A percentile compares a stretch with the other conserved stretches of the same genome.
Evolutionary conservation across 2,888 invertebrate genomes (phyloP).

Genomic region (Hartigia nigra): DNA sequence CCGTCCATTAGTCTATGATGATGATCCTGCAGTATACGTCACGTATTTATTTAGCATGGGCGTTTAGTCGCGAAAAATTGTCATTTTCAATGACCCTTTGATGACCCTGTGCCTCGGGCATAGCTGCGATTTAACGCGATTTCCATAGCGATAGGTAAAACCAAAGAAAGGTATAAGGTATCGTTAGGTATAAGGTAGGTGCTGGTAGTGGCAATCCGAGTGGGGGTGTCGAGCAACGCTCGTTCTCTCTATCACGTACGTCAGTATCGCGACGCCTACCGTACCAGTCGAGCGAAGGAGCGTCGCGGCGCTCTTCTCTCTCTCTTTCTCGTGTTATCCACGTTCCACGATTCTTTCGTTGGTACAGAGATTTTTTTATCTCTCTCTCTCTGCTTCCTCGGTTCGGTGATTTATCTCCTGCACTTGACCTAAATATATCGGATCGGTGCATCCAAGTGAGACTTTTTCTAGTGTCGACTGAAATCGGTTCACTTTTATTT

Average conservation of each 20-base stretch:
- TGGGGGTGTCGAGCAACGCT: neutral
- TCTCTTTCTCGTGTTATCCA: constrained; percentile 3
- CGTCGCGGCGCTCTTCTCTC: constrained; percentile 25
- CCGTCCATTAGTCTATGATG: neutral
- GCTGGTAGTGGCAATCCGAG: neutral
- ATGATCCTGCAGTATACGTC: neutral
- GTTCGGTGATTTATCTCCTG: neutral
- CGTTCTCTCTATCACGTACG: constrained; percentile 14
- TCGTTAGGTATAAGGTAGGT: neutral
- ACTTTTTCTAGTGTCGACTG: neutral
- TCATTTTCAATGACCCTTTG: neutral
- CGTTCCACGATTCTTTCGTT: neutral
- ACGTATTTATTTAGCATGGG: neutral
- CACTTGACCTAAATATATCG: neutral
- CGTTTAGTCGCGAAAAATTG: neutral
- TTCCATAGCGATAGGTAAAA: neutral
- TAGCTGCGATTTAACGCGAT: neutral
- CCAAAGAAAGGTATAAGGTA: neutral
- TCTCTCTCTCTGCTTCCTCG: constrained; percentile 5
- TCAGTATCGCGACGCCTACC: constrained; percentile 41
- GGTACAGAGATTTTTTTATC: constrained; percentile 18
- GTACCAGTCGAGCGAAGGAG: constrained; percentile 20
- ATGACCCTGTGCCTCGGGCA: neutral
- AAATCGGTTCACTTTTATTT: neutral
- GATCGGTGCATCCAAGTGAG: neutral